These are phyloP conservation scores for Alosa sapidissima DNA, from an alignment of 2,797 vertebrate genomes.

Conservation along the genomic window DNA sequence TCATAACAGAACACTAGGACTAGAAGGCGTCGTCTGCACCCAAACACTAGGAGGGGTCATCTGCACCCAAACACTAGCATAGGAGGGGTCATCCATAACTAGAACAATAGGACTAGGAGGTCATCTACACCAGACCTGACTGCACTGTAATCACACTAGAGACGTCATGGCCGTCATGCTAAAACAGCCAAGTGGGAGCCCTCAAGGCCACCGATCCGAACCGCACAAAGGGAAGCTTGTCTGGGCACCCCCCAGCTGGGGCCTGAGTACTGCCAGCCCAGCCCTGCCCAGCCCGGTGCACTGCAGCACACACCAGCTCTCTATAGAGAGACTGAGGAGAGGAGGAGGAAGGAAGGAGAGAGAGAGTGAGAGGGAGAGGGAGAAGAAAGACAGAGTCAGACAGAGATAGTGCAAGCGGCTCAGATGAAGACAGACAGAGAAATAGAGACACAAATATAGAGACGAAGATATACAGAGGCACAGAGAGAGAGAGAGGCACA, in stretches of 20 bases:
- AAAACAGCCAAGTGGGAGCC: not conserved
- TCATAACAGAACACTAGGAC: too few relatives aligned
- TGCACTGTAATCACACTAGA: not conserved
- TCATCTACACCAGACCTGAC: not conserved
- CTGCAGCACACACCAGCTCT: not conserved
- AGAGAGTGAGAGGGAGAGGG: not conserved
- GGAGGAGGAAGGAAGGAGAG: not conserved
- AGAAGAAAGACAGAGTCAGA: not conserved
- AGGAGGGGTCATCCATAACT: too few relatives aligned
- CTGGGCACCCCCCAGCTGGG: slow-evolving; percentile 43
- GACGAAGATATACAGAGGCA: not conserved
- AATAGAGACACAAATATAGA: not conserved
- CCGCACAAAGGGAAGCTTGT: slow-evolving; percentile 48
- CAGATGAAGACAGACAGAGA: not conserved
- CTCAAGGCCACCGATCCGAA: not conserved
- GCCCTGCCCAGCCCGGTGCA: slow-evolving; percentile 27
- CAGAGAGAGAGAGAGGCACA: not conserved
- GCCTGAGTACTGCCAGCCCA: slow-evolving; percentile 35
- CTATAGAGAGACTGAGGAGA: not conserved
- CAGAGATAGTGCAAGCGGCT: not conserved
- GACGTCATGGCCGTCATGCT: not conserved
- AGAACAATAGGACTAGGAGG: not conserved
- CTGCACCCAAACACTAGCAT: too few relatives aligned
- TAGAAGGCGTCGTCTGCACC: too few relatives aligned
- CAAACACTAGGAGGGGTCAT: too few relatives aligned